phyloP scores from a whole-genome alignment of 2,888 invertebrate genomes.

The Proisotoma minuta region DNA sequence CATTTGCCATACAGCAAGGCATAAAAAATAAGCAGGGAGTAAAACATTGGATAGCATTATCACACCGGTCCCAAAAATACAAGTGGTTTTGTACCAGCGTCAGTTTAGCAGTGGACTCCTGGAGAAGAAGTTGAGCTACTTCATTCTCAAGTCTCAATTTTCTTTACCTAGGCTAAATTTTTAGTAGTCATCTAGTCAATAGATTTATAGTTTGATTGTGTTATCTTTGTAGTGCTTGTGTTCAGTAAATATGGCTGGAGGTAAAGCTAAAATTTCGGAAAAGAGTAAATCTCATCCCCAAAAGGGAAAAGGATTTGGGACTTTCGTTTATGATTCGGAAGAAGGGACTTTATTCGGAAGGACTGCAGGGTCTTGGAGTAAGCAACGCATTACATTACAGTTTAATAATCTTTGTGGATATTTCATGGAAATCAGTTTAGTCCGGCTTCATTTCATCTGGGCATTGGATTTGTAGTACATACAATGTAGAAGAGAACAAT shows the following conservation, averaged over 20 bases:
- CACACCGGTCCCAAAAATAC: too few species aligned
- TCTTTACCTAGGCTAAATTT: background rate
- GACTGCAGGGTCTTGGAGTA: conserved; percentile 36
- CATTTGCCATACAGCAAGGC: too few species aligned
- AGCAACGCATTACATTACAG: too few species aligned
- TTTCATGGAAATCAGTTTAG: too few species aligned
- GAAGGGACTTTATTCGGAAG: conserved; percentile 31
- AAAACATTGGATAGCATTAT: too few species aligned
- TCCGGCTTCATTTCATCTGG: too few species aligned
- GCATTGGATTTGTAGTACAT: too few species aligned
- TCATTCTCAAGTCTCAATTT: background rate
- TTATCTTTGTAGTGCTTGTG: background rate
- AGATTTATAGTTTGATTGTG: background rate
- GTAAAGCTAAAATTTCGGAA: conserved; percentile 23
- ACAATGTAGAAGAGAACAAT: too few species aligned
- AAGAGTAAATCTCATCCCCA: conserved; percentile 35
- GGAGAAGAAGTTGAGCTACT: background rate
- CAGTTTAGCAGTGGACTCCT: background rate
- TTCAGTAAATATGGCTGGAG: background rate
- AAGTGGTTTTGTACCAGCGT: too few species aligned
- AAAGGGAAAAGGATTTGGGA: conserved; percentile 22
- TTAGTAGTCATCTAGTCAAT: background rate
- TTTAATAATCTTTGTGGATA: too few species aligned
- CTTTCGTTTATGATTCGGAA: conserved; percentile 32
- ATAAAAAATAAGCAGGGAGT: too few species aligned